Evolutionary conservation across 2,113 vertebrate species (phyloP), one percentile per base, ranked within the genome.

Genomic region (Coracopsis vasa): DNA sequence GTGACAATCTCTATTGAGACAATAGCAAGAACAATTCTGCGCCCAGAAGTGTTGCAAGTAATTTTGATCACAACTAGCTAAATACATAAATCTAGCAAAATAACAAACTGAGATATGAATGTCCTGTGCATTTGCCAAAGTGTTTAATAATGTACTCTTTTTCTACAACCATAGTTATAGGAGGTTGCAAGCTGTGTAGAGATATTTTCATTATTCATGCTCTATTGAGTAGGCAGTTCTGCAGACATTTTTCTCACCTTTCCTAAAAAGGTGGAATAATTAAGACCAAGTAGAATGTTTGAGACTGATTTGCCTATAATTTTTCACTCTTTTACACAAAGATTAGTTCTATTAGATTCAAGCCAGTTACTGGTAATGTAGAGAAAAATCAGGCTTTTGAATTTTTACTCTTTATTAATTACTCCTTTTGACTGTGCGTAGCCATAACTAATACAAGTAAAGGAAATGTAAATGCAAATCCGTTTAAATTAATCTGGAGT

Each of bases 191-290:
- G 61, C 82, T 92, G 84, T 80, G 75, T 92, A 70, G 82, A 91
- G 79, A 69, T 87, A 89, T 93, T 97, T 95, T 92, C 85, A 96
- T 92, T 94, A 92, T 96, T 91, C 83, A 86, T 95, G 86, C 67
- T 90, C 92, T 95, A 81, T 90, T 92, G 94, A 96, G 80, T 92
- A 93, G 94, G 82, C 91, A 86, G 88, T 92, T 94, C 82, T 82
- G 48, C 47, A 97, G 89, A 91, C 90, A 82, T 97, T 96, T 93
- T 96, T 95, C 90, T 92, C 90, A 90, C 93, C 82, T 92, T 56
- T 93, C n/a, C 56, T 83, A 86, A 93, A 95, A 91, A 94, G 86
- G 72, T 83, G 72, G 82, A 94, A 95, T 96, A 96, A 96, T 97
- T 96, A 96, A 90, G 77, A 96, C 61, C 69, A 92, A 90, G 86